Evolutionary conservation across 2,888 invertebrate genomes (phyloP).

Genomic region (Phymatocera aterrima): DNA sequence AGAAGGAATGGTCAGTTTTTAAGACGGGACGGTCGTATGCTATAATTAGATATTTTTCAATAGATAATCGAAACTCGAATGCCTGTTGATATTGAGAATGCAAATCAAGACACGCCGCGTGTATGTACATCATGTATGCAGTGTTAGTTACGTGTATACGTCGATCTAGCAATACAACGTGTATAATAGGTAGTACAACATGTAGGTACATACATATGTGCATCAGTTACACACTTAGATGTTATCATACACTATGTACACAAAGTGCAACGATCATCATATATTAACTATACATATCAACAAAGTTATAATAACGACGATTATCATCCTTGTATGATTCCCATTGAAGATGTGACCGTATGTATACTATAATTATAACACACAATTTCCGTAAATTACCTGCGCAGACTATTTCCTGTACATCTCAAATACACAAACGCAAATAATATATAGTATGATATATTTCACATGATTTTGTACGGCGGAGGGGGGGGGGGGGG

Average conservation of each 20-base stretch:
- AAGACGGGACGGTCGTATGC: neutral
- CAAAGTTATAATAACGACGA: too few relatives aligned
- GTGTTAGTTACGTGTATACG: slow-evolving; percentile 31
- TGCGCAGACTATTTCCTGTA: neutral
- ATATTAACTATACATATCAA: neutral
- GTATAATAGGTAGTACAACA: too few relatives aligned
- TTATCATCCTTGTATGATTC: slow-evolving; percentile 7
- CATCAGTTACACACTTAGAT: too few relatives aligned
- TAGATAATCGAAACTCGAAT: neutral
- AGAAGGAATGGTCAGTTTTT: neutral
- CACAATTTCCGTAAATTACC: neutral
- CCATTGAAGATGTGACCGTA: slow-evolving; percentile 1
- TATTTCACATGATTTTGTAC: neutral
- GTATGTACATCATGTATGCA: slow-evolving; percentile 5
- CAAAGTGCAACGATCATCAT: slow-evolving; percentile 38
- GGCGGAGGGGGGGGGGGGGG: too few relatives aligned
- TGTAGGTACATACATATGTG: slow-evolving; percentile 28
- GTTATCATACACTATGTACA: slow-evolving; percentile 35
- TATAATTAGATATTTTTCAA: too few relatives aligned
- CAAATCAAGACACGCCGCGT: neutral
- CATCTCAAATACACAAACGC: neutral
- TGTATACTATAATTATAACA: neutral
- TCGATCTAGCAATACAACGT: slow-evolving; percentile 7
- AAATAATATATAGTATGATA: neutral
- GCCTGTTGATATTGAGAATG: neutral